These are phyloP conservation scores for Agriotes lineatus DNA, from an alignment of 2,888 invertebrate species.

Conservation along the genomic window DNA sequence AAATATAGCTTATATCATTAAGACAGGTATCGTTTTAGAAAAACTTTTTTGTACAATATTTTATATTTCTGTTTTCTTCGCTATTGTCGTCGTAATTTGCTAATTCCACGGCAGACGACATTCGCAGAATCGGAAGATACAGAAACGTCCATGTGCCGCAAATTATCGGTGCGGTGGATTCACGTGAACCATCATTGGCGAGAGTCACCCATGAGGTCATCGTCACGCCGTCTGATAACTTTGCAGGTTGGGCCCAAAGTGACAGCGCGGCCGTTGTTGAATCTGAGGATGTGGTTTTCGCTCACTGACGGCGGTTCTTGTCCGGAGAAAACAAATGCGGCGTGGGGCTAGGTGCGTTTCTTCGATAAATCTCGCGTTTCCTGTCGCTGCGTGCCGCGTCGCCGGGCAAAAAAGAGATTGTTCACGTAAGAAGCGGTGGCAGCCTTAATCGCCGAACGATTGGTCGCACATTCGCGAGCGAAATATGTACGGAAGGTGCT, in stretches of 20 bases:
- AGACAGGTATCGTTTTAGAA: too few species aligned
- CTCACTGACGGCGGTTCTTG: constrained; percentile 17
- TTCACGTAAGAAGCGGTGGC: constrained; percentile 43
- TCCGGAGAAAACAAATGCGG: constrained; percentile 29
- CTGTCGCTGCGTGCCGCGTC: constrained; percentile 31
- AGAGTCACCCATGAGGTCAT: constrained; percentile 35
- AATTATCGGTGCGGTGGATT: constrained; percentile 11
- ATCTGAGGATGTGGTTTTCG: constrained; percentile 41
- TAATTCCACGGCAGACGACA: too few species aligned
- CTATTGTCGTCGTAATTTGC: too few species aligned
- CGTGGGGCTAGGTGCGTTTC: constrained; percentile 32
- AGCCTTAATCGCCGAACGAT: constrained; percentile 50
- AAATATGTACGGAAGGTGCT: constrained; percentile 8
- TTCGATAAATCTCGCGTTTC: constrained; percentile 39
- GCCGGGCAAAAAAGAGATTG: constrained; percentile 46
- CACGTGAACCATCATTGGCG: constrained; percentile 26
- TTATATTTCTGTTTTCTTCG: too few species aligned
- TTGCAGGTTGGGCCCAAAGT: constrained; percentile 43
- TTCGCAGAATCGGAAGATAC: too few species aligned
- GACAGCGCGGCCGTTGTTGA: constrained; percentile 31
- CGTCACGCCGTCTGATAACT: constrained; percentile 47
- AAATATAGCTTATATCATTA: too few species aligned
- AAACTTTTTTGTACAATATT: too few species aligned
- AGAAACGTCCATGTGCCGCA: too few species aligned
- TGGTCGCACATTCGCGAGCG: constrained; percentile 25